Percentiles rank a stretch among this genome's conserved stretches.
These are phyloP conservation scores for Campoletis sonorensis DNA, from an alignment of 1,140 invertebrate genomes.

Conservation along the genomic window DNA sequence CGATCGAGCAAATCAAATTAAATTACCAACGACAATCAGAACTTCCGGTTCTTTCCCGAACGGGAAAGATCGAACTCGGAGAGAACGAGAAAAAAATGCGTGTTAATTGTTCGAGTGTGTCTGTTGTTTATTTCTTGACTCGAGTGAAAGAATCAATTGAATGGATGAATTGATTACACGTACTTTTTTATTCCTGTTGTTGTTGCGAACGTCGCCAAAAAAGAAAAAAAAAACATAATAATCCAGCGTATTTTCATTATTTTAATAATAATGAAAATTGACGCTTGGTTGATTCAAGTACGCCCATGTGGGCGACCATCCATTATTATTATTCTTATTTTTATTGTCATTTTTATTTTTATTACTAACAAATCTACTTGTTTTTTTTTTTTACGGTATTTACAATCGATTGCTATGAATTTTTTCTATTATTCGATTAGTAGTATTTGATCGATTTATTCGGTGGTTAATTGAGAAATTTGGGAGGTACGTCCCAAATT, in stretches of 20 bases:
- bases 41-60: conserved; percentile 55
- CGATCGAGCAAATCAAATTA: conserved; percentile 22
- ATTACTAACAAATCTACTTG: conserved; percentile 4
- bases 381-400: conserved; percentile 57
- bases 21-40: conserved; percentile 48
- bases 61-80: conserved; percentile 44
- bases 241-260: conserved; percentile 63
- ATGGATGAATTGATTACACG: conserved; percentile 17
- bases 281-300: conserved; percentile 65
- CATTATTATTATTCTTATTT: conserved; percentile 50
- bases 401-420: conserved; percentile 1
- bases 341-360: conserved; percentile 45
- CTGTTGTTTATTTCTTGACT: background rate
- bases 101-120: conserved; percentile 31
- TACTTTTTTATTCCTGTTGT: conserved; percentile 16
- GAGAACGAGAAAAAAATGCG: conserved; percentile 28
- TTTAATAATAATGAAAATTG: conserved; percentile 53
- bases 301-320: conserved; percentile 69
- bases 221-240: conserved; percentile 37
- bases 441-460: conserved; percentile 27
- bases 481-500: conserved; percentile 74
- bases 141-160: conserved; percentile 12
- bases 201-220: conserved; percentile 45
- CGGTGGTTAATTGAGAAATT: conserved; percentile 36
- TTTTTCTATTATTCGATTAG: background rate